Percentiles rank a stretch among this genome's conserved stretches.
These are phyloP conservation scores for Drosophila mettleri DNA, from an alignment of 2,888 invertebrate genomes.

Conservation along the genomic window DNA sequence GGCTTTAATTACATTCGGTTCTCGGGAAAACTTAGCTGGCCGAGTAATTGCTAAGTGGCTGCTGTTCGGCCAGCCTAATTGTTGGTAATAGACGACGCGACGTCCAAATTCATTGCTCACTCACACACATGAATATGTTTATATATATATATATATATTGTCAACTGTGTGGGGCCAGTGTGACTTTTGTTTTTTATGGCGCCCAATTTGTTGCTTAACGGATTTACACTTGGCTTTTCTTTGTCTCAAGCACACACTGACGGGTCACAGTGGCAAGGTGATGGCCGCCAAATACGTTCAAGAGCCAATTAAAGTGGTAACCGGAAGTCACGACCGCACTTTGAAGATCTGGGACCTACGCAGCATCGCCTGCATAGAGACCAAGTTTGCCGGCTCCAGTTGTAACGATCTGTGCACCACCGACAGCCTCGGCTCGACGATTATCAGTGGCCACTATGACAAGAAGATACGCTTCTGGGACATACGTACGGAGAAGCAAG, in stretches of 20 bases:
- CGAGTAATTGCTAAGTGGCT: slow-evolving; percentile 13
- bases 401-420: slow-evolving; percentile 98
- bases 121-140: not conserved
- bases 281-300: slow-evolving; percentile 98
- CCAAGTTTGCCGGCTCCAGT: slow-evolving; percentile 97
- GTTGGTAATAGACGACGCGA: slow-evolving; percentile 4
- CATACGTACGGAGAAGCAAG: slow-evolving; percentile 93
- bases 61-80: slow-evolving; percentile 1
- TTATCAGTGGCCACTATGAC: slow-evolving; percentile 99
- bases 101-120: not conserved
- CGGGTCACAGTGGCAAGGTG: slow-evolving; percentile 96
- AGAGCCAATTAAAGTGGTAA: slow-evolving; percentile 96
- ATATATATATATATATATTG: slow-evolving; percentile 8
- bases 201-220: slow-evolving; percentile 43
- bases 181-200: slow-evolving; percentile 4
- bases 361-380: slow-evolving; percentile 95
- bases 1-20: slow-evolving; percentile 57
- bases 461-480: slow-evolving; percentile 99
- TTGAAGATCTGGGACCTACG: slow-evolving; percentile 99
- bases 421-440: slow-evolving; percentile 92
- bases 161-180: slow-evolving; percentile 2
- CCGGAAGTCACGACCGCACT: slow-evolving; percentile 99
- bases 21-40: slow-evolving; percentile 45
- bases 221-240: slow-evolving; percentile 26
- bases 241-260: slow-evolving; percentile 83